These are phyloP conservation scores for Trichechus manatus DNA, from an alignment of 2,113 vertebrate species.

Conservation along the genomic window DNA sequence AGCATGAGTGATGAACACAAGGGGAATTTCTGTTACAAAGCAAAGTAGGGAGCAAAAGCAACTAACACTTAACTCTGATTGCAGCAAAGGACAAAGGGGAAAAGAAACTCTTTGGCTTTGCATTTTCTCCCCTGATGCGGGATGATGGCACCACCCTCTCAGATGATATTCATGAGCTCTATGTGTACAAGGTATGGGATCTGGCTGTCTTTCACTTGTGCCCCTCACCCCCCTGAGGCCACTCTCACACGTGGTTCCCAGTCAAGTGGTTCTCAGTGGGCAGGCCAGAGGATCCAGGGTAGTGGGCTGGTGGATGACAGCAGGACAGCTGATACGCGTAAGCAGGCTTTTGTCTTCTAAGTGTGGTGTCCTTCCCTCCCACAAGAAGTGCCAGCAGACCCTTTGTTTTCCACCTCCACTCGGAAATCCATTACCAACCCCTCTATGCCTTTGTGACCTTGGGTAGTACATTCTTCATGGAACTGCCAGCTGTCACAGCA, in stretches of 20 bases:
- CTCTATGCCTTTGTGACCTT: neutral
- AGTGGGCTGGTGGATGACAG: neutral
- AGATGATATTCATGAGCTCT: slow-evolving; percentile 96
- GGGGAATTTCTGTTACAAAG: slow-evolving; percentile 18
- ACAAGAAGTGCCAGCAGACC: neutral
- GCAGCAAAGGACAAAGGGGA: slow-evolving; percentile 98
- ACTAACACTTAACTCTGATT: slow-evolving; percentile 69
- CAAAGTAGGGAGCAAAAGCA: neutral
- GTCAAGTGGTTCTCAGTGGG: neutral
- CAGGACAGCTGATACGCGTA: neutral
- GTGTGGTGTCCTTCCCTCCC: slow-evolving; percentile 1
- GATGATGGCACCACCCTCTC: slow-evolving; percentile 98
- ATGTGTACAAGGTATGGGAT: slow-evolving; percentile 95
- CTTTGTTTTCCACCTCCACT: slow-evolving; percentile 39
- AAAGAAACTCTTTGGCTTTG: slow-evolving; percentile 98
- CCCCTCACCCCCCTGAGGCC: neutral
- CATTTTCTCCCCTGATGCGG: slow-evolving; percentile 97
- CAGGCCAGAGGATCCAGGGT: neutral
- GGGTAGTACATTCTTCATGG: neutral
- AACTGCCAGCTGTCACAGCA: neutral
- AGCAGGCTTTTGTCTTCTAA: slow-evolving; percentile 20
- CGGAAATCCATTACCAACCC: neutral
- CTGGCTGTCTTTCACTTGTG: slow-evolving; percentile 1
- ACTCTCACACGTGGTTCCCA: neutral
- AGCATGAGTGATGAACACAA: neutral